Percentiles rank a stretch among this genome's conserved stretches.
These are phyloP conservation scores for Pyrochroa serraticornis DNA, from an alignment of 2,888 invertebrate genomes.

Conservation along the genomic window DNA sequence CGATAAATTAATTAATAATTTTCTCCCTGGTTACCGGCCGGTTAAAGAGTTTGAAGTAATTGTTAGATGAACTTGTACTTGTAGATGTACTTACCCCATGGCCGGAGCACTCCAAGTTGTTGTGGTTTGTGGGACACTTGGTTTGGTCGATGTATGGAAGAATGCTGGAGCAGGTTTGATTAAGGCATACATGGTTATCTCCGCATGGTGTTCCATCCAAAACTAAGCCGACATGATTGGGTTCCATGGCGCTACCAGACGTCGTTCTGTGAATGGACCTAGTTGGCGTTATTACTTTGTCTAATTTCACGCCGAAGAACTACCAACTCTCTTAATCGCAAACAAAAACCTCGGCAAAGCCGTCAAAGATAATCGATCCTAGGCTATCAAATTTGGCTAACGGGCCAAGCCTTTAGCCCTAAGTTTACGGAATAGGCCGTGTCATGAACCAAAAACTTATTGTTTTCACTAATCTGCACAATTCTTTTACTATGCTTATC, in stretches of 20 bases:
- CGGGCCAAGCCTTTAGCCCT: background rate
- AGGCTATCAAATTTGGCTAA: background rate
- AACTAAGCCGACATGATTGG: slow-evolving; percentile 77
- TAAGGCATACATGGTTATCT: slow-evolving; percentile 90
- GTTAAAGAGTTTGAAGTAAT: background rate
- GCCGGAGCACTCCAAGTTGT: slow-evolving; percentile 89
- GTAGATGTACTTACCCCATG: slow-evolving; percentile 82
- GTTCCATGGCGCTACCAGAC: slow-evolving; percentile 64
- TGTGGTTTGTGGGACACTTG: slow-evolving; percentile 89
- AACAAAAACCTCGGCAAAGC: background rate
- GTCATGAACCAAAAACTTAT: too few relatives aligned
- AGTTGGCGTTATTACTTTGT: slow-evolving; percentile 11
- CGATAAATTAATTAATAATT: background rate
- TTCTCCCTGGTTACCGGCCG: background rate
- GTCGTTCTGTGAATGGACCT: slow-evolving; percentile 67
- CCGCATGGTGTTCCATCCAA: slow-evolving; percentile 94
- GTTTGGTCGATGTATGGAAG: slow-evolving; percentile 84
- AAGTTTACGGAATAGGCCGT: too few relatives aligned
- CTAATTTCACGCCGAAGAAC: background rate
- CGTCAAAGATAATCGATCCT: too few relatives aligned
- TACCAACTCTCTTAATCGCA: too few relatives aligned
- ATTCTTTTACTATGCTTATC: too few relatives aligned
- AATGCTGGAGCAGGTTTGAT: slow-evolving; percentile 89
- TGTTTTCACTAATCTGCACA: background rate
- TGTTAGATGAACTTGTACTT: background rate